Conservation (phyloP, 2,113 vertebrate species). For the Amblyopsis rosae region DNA sequence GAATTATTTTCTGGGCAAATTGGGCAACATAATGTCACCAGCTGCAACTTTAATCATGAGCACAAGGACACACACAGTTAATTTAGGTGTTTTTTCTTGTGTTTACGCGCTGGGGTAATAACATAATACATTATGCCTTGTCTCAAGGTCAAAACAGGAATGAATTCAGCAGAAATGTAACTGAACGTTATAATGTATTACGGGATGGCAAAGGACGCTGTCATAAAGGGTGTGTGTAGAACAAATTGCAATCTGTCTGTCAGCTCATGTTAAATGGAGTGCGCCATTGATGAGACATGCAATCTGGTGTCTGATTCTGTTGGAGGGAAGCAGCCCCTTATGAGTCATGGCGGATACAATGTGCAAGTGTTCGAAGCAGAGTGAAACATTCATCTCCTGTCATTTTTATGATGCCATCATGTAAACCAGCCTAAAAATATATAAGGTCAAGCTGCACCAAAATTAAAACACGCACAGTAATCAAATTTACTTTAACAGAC, state of each 20-base stretch:
- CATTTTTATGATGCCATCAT: conserved; percentile 27
- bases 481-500: conserved; percentile 25
- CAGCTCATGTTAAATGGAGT: conserved; percentile 67
- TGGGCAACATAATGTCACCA: conserved; percentile 51
- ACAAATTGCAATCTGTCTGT: conserved; percentile 71
- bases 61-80: conserved; percentile 44
- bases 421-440: conserved; percentile 16
- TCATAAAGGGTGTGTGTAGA: conserved; percentile 64
- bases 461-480: conserved; percentile 18
- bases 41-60: conserved; percentile 64
- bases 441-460: conserved; percentile 17
- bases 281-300: conserved; percentile 61
- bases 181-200: conserved; percentile 48
- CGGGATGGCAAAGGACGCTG: conserved; percentile 48
- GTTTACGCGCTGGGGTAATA: conserved; percentile 30
- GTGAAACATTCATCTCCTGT: conserved; percentile 32
- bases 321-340: conserved; percentile 33
- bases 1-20: conserved; percentile 57
- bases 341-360: conserved; percentile 54
- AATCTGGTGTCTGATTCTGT: conserved; percentile 63
- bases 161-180: conserved; percentile 50
- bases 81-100: conserved; percentile 41
- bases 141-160: conserved; percentile 65
- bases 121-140: conserved; percentile 44
- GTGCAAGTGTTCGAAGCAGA: conserved; percentile 31